Evolutionary conservation across 2,888 invertebrate genomes (phyloP).

Genomic region (Scaptomyza cyrtandrae): DNA sequence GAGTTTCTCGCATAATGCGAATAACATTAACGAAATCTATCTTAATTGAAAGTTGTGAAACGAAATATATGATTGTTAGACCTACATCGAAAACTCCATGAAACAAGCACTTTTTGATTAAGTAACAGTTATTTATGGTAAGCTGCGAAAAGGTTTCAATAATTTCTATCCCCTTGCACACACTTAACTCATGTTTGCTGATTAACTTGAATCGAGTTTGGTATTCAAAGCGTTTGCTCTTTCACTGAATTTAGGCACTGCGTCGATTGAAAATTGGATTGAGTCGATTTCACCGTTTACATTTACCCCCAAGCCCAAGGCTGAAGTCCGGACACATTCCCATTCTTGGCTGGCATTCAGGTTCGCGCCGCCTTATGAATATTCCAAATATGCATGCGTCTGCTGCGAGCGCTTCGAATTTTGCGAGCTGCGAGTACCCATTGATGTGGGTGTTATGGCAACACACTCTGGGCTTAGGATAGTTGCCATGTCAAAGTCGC

Average conservation of each 20-base stretch:
- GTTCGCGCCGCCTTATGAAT: conserved; percentile 42
- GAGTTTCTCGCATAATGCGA: no score
- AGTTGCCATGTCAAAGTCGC: conserved; percentile 61
- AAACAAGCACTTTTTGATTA: background rate
- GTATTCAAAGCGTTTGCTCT: conserved; percentile 55
- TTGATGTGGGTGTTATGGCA: conserved; percentile 46
- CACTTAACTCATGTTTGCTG: conserved; percentile 26
- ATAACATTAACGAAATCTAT: no score
- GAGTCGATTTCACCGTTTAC: conserved; percentile 13
- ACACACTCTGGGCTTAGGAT: conserved; percentile 28
- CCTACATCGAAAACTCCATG: no score
- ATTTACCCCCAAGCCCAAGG: no score
- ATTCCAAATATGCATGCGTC: conserved; percentile 39
- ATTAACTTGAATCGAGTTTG: conserved; percentile 55
- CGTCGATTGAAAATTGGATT: background rate
- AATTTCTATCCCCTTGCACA: background rate
- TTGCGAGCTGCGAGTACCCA: conserved; percentile 20
- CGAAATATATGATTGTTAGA: no score
- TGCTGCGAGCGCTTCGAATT: background rate
- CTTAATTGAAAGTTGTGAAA: no score
- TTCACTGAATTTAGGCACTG: conserved; percentile 6
- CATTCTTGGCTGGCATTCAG: conserved; percentile 5
- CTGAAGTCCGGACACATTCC: background rate
- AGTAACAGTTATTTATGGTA: background rate
- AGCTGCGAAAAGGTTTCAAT: background rate